A percentile compares a stretch with the other conserved stretches of the same genome.
These are phyloP conservation scores for Cyrtonyx montezumae DNA, from an alignment of 2,113 vertebrate species.

Conservation along the genomic window DNA sequence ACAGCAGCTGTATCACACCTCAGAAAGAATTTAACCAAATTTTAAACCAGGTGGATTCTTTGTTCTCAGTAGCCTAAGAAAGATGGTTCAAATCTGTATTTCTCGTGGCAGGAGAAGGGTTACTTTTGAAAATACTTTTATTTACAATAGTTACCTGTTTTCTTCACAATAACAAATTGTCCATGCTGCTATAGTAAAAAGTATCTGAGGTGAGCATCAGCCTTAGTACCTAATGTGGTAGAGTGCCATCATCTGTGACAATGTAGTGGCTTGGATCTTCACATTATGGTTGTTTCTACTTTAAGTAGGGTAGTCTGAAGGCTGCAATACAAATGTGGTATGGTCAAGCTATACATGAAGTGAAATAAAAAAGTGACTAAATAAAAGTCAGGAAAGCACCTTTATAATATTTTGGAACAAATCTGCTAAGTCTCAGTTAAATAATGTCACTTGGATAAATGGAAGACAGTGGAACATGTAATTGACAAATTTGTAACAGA, in stretches of 20 bases:
- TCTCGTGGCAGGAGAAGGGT: background rate
- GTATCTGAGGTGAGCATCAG: too few species aligned
- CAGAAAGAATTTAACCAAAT: background rate
- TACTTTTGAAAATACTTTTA: background rate
- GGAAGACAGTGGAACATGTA: background rate
- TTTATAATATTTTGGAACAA: background rate
- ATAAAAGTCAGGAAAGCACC: background rate
- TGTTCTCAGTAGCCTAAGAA: accelerated
- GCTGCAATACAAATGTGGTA: too few species aligned
- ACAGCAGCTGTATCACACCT: background rate
- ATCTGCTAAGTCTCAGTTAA: background rate
- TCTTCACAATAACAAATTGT: background rate
- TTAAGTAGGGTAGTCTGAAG: too few species aligned
- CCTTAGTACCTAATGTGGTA: too few species aligned
- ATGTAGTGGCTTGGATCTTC: too few species aligned
- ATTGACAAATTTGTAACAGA: background rate
- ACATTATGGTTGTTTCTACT: too few species aligned
- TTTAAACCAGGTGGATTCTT: background rate
- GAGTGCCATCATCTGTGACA: too few species aligned
- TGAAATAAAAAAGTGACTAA: too few species aligned
- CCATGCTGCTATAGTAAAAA: background rate
- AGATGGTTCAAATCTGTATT: background rate
- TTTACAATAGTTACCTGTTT: background rate
- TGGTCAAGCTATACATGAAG: too few species aligned
- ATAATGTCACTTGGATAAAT: background rate